Conservation (phyloP, 2,888 invertebrate genomes). For the Eutolmus rufibarbis region DNA sequence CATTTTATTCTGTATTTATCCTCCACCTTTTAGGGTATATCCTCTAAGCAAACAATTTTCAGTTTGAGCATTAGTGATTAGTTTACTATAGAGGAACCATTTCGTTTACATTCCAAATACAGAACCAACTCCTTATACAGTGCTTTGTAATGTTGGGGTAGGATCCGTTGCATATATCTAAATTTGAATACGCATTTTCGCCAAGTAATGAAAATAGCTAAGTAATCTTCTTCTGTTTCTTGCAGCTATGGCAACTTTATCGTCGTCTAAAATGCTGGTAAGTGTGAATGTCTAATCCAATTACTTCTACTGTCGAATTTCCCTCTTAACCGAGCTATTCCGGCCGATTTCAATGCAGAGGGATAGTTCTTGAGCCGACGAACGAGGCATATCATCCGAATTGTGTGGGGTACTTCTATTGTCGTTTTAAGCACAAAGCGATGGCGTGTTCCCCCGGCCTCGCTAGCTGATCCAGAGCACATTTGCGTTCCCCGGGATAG, state of each 20-base stretch:
- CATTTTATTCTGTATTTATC: neutral
- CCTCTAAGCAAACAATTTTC: neutral
- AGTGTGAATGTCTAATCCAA: constrained; percentile 22
- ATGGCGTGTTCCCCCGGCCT: neutral
- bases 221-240: neutral
- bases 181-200: neutral
- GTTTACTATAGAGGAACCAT: neutral
- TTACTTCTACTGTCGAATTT: constrained; percentile 21
- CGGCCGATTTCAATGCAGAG: neutral
- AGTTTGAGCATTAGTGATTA: neutral
- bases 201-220: neutral
- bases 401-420: neutral
- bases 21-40: neutral
- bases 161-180: neutral
- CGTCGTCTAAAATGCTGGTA: neutral
- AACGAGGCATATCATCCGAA: neutral
- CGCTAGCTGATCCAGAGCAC: neutral
- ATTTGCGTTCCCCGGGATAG: neutral
- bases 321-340: neutral
- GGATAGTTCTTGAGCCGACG: neutral
- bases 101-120: neutral
- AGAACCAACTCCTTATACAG: neutral
- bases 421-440: neutral
- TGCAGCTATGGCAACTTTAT: constrained; percentile 32
- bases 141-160: neutral